phyloP scores from a whole-genome alignment of 2,888 invertebrate genomes.

The Koerneria pararmatus region DNA sequence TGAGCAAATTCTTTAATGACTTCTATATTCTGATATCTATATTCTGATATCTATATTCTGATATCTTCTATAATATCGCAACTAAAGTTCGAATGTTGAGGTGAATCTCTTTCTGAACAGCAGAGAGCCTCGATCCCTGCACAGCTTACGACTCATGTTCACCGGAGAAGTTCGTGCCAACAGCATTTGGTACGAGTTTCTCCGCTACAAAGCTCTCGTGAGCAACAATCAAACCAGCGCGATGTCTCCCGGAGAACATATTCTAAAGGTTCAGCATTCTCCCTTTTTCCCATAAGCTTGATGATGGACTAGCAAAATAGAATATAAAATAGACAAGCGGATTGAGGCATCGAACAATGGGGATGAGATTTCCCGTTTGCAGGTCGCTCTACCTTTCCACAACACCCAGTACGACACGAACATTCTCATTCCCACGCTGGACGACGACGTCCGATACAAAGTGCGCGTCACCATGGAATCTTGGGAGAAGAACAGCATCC shows the following conservation, averaged over 20 bases:
- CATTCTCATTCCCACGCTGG: conserved; percentile 38
- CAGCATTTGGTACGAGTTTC: conserved; percentile 45
- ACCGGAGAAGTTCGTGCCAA: conserved; percentile 39
- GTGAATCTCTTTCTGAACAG: conserved; percentile 37
- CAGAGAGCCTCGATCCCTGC: conserved; percentile 30
- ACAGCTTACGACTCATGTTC: conserved; percentile 34
- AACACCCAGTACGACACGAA: conserved; percentile 42
- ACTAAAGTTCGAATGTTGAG: too few relatives aligned
- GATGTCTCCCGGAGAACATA: conserved; percentile 37
- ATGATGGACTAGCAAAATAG: too few relatives aligned
- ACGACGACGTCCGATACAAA: conserved; percentile 22
- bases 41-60: too few relatives aligned
- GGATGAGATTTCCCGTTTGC: neutral
- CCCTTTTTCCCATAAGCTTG: too few relatives aligned
- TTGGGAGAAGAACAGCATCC: conserved; percentile 19
- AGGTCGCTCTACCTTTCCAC: conserved; percentile 37
- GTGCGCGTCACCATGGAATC: conserved; percentile 14
- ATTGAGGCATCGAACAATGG: neutral
- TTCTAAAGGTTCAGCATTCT: conserved; percentile 31
- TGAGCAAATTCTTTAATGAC: too few relatives aligned
- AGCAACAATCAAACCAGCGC: conserved; percentile 26
- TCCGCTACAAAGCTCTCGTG: conserved; percentile 45
- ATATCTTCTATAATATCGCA: too few relatives aligned
- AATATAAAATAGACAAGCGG: too few relatives aligned
- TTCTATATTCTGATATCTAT: too few relatives aligned